Evolutionary conservation across 2,797 vertebrate species (phyloP), one percentile per base, ranked within the genome.

Genomic region (Pipistrellus pygmaeus): DNA sequence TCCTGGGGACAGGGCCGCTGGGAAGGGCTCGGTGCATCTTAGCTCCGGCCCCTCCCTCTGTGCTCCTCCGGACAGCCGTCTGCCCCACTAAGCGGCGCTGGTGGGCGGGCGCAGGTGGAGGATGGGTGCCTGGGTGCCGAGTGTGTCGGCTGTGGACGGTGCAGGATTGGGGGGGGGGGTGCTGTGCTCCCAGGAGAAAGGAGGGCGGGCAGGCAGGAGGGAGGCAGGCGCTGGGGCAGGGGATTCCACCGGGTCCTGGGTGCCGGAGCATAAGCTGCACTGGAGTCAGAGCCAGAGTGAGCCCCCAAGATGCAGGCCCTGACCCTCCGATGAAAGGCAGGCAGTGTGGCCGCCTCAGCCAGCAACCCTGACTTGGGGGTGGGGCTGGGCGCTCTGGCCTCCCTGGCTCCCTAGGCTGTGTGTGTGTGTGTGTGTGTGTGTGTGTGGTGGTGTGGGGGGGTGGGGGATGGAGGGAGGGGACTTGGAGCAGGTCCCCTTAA

Each of bases 31-130:
- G 0, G 4, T 15, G 3, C 3, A 0, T 15, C 15, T 6, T 11
- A 35, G 30, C 3, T 17, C 41, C 15, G 4, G 8, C 21, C 55
- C 18, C 66, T 17, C 23, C 51, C 51, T 53, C 76, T 1, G 8
- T 5, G 8, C 3, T 8, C 0, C 3, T 4, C 0, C 0, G 13
- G 30, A 8, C 23, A 25, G 21, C 25, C 25, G 18, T 2, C n/a
- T 0, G 48, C 57, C 38, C 6, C 14, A 38, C 53, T 21, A 4
- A 3, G 0, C 5, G 13, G 3, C 12, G 17, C 3, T 20, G 20
- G 21, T 11, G n/a, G 4, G 11, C 2, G 18, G 18, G 17, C 17
- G 51, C 32, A 30, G 6, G 30, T 9, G 46, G 88, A 17, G 64
- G 68, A 13, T 25, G 0, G 2, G 13, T 1, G 18, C 15, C 2